Base-by-base conservation (phyloP, 2,888 invertebrate species). In the Rhodophaea formosa region DNA sequence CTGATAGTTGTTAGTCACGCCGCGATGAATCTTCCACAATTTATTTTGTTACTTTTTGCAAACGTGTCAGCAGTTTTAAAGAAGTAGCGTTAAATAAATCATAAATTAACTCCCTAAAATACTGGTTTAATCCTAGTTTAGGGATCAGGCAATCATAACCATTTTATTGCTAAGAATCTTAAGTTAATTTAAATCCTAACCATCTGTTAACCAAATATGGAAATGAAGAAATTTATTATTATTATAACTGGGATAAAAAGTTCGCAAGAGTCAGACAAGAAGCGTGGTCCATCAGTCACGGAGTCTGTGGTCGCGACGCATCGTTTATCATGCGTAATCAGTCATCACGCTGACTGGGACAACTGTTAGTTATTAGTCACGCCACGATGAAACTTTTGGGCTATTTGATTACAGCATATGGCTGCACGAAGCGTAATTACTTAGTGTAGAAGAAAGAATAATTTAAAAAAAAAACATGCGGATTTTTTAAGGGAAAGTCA, bases 241-340 rank as follows among this genome's bases (percentile, higher is more conserved):
- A n/a, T n/a, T n/a, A n/a, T n/a, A 64, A 64, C 59, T 57, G 60
- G 62, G 53, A 66, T 69, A 75, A 79, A 80, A 51, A 79, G 62
- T 68, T 64, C 56, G 59, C 61, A 56, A 60, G 60, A 71, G 69
- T 65, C 64, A 64, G 66, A 67, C 73, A 80, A 80, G 77, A 80
- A 79, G 65, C 68, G 60, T 54, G 65, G 65, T 68, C 70, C 75
- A 81, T 82, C 80, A 81, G 69, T 81, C 80, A 79, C 72, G n/a
- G 65, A 66, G 72, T 61, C 69, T 62, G 69, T 81, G 81, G 68
- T 53, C 46, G 56, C 59, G 80, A 80, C 82, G 62, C 64, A 63
- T 70, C 76, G 75, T 82, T 80, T 74, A 80, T 82, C 82, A 80
- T 59, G 51, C 58, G 69, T 64, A 59, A 67, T 71, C 71, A 73